Conservation (phyloP, 2,888 invertebrate genomes). For the Ochropleura leucogaster region DNA sequence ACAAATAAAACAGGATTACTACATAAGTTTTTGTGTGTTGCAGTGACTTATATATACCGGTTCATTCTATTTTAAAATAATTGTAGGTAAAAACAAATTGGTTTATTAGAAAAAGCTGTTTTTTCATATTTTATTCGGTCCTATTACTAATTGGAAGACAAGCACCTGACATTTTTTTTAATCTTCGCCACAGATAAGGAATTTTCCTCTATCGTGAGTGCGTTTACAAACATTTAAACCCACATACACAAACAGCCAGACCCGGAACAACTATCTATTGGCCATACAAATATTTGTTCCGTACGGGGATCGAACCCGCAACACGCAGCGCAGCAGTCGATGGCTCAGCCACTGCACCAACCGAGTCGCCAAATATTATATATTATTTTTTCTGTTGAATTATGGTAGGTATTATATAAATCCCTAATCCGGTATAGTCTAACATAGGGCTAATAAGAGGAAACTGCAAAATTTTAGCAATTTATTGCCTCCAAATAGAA, state of each 20-base stretch:
- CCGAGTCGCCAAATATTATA: too few relatives aligned
- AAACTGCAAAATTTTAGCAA: neutral
- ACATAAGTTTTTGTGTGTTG: conserved; percentile 3
- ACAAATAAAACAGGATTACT: conserved; percentile 27
- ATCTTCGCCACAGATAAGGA: too few relatives aligned
- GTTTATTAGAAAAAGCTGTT: neutral
- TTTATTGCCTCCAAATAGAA: neutral
- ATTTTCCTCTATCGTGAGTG: too few relatives aligned
- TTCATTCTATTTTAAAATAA: conserved; percentile 17
- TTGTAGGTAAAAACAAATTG: conserved; percentile 9
- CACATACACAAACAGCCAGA: too few relatives aligned
- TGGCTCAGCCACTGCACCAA: too few relatives aligned
- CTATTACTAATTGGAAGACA: neutral
- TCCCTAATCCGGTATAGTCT: neutral
- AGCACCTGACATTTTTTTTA: neutral
- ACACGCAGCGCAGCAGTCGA: too few relatives aligned
- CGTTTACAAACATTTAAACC: too few relatives aligned
- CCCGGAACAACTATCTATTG: too few relatives aligned
- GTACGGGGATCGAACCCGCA: too few relatives aligned
- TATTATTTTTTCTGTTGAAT: neutral
- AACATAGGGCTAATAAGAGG: neutral
- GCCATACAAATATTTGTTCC: too few relatives aligned
- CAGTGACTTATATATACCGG: conserved; percentile 10
- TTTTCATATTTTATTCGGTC: neutral
- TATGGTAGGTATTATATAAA: neutral